These are phyloP conservation scores for Thecocarcelia acutangulata DNA, from an alignment of 2,888 invertebrate genomes.

Conservation along the genomic window DNA sequence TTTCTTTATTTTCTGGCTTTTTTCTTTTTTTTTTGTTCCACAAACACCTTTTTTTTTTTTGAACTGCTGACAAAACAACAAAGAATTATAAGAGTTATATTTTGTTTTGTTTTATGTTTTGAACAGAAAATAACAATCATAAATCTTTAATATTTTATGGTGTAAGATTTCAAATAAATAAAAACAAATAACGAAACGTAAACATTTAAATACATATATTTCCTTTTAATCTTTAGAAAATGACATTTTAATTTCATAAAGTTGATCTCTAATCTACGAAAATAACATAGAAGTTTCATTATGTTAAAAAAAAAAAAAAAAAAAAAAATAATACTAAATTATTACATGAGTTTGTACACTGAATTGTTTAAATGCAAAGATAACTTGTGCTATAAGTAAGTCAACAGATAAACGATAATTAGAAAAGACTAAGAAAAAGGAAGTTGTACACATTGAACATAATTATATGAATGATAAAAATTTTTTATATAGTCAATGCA, in stretches of 20 bases:
- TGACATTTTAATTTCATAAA: constrained; percentile 55
- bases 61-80: not conserved
- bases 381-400: no score
- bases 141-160: constrained; percentile 58
- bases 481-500: no score
- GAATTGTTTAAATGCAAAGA: no score
- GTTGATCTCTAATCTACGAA: not conserved
- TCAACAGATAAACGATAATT: no score
- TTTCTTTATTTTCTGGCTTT: no score
- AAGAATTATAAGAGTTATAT: not conserved
- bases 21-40: constrained; percentile 18
- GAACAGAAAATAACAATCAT: constrained; percentile 57
- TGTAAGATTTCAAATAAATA: constrained; percentile 50
- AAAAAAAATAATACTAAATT: constrained; percentile 4
- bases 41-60: constrained; percentile 36
- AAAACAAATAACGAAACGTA: constrained; percentile 45
- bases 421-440: no score
- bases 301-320: not conserved
- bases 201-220: constrained; percentile 41
- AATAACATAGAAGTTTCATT: no score
- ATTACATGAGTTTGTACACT: constrained; percentile 16
- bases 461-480: no score
- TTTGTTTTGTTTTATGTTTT: constrained; percentile 34
- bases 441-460: no score
- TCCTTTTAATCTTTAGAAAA: constrained; percentile 51